Evolutionary conservation across 1,140 invertebrate species (phyloP).

Genomic region (Mizuhopecten yessoensis): DNA sequence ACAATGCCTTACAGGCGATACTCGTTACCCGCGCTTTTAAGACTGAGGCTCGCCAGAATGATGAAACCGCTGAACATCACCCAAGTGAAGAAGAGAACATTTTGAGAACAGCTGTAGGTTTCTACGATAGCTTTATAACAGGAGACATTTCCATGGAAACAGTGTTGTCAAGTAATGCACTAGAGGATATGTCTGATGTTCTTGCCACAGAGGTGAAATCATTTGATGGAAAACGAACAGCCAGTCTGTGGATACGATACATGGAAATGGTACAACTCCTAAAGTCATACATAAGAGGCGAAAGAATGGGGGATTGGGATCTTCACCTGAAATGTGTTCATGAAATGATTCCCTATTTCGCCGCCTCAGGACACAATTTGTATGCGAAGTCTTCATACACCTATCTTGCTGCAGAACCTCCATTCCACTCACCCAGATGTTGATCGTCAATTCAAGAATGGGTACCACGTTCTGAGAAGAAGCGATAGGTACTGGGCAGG

Average conservation of each 20-base stretch:
- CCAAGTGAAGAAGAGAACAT: not conserved
- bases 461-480: constrained; percentile 59
- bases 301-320: constrained; percentile 69
- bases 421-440: constrained; percentile 62
- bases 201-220: not conserved
- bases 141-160: not conserved
- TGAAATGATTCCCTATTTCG: constrained; percentile 82
- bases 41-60: not conserved
- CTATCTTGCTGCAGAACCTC: constrained; percentile 83
- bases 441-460: constrained; percentile 71
- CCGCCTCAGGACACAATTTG: constrained; percentile 83
- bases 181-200: not conserved
- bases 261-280: constrained; percentile 65
- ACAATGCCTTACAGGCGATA: constrained; percentile 64
- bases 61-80: not conserved
- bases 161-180: not conserved
- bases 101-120: not conserved
- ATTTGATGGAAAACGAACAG: not conserved
- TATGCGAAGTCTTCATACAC: constrained; percentile 84
- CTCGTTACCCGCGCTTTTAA: constrained; percentile 16
- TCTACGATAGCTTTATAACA: not conserved
- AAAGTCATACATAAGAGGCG: constrained; percentile 62
- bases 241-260: constrained; percentile 68
- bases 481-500: constrained; percentile 75
- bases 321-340: constrained; percentile 67